Percentiles rank a stretch among this genome's conserved stretches.
phyloP scores from a whole-genome alignment of 2,797 vertebrate species.

The Myotis planiceps region DNA sequence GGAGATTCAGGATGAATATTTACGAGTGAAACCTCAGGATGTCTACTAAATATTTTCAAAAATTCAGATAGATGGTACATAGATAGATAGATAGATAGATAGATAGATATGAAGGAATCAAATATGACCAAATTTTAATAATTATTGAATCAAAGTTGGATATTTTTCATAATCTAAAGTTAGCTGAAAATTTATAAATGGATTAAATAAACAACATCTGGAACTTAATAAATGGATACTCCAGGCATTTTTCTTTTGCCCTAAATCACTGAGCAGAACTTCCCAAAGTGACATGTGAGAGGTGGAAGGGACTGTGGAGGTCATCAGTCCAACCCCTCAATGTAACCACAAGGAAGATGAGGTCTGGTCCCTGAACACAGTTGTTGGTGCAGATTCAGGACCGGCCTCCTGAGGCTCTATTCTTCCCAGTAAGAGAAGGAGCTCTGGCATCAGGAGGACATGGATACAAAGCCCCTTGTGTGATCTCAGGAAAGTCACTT shows the following conservation, averaged over 20 bases:
- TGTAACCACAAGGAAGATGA: neutral
- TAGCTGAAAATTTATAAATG: neutral
- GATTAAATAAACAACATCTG: neutral
- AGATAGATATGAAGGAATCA: neutral
- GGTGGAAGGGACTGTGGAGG: rapidly evolving
- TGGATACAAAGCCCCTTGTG: neutral
- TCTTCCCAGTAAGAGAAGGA: neutral
- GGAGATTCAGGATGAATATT: neutral
- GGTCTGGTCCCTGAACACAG: neutral
- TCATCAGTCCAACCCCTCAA: neutral
- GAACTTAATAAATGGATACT: neutral
- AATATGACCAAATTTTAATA: neutral
- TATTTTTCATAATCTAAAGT: slow-evolving; percentile 7
- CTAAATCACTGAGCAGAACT: neutral
- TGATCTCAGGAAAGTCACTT: neutral
- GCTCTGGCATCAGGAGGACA: neutral
- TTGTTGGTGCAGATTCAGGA: neutral
- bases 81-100: neutral
- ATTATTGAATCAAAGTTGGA: neutral
- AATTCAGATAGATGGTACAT: neutral
- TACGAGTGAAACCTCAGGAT: neutral
- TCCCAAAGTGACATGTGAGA: neutral
- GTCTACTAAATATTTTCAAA: neutral
- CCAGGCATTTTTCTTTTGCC: neutral
- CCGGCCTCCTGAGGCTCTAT: neutral